These are phyloP conservation scores for Tauraco erythrolophus DNA, from an alignment of 2,113 vertebrate genomes.

Conservation along the genomic window DNA sequence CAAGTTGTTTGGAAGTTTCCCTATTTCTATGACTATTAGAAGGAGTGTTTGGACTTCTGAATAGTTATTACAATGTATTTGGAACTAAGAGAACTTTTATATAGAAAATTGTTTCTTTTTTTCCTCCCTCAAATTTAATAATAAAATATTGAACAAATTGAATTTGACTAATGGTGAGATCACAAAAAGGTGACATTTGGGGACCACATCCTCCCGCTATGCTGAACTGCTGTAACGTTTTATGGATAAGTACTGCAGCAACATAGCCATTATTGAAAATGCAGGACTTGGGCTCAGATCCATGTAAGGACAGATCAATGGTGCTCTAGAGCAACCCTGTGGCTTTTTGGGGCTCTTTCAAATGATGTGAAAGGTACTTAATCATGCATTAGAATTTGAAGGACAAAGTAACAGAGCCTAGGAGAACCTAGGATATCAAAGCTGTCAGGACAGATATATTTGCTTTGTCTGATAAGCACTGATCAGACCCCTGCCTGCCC, in stretches of 20 bases:
- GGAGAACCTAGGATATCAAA: background rate
- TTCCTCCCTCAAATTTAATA: background rate
- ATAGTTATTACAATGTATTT: background rate
- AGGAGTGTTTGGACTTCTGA: background rate
- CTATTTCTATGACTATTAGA: background rate
- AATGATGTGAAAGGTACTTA: background rate
- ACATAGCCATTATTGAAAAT: background rate
- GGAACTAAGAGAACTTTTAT: background rate
- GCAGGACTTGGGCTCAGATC: background rate
- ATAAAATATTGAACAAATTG: background rate
- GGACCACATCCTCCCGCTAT: background rate
- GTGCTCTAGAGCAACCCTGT: background rate
- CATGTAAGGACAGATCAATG: accelerated
- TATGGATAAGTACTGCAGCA: background rate
- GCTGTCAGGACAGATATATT: background rate
- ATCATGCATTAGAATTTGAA: background rate
- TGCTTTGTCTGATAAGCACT: background rate
- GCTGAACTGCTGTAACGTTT: background rate
- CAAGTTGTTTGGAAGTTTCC: background rate
- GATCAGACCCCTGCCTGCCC: background rate
- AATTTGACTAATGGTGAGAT: background rate
- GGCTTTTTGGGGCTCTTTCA: background rate
- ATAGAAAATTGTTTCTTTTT: background rate
- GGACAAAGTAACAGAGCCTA: background rate
- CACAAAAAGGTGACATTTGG: background rate